Base-by-base conservation (phyloP, 1,140 invertebrate species). In the Pogonus chalceus region DNA sequence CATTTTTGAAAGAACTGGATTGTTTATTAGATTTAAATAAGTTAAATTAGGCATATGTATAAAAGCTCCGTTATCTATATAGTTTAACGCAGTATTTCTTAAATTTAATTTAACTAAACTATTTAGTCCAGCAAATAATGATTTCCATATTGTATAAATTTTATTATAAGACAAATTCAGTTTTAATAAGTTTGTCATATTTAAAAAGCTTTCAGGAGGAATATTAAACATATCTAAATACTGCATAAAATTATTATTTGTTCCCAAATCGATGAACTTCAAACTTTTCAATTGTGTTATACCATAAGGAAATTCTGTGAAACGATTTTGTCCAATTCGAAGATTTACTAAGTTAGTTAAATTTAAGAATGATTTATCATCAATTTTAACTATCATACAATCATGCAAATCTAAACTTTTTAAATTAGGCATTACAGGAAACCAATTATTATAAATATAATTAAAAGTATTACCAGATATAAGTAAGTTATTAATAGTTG, bases 401-500 rank as follows among this genome's bases (percentile, higher is more conserved):
- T 73, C 69, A 43, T 68, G 61, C 14, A 79, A 61, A 62, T 78
- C 74, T 16, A 79, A 49, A 24, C 71, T 52, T 56, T 71, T 66
- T 51, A 79, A 62, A 55, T 75, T 73, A 0, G 64, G 62, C 76
- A 79, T 78, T n/a, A 24, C 53, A 1, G 77, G 76, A 63, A 79
- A 79, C 12, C 64, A 64, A 23, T 73, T 63, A 23, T 70, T 64
- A 12, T 56, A 53, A 20, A 79, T 68, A 20, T 70, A 59, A 63
- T 77, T 74, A 56, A 79, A 77, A 54, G 76, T 74, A 60, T 79
- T 79, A 46, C 69, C 65, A 2, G 72, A 62, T 23, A 79, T 57
- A 50, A 62, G 70, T n/a, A 79, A 60, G 49, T 66, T 62, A 23
- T 67, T 69, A 24, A 79, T 69, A 9, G 71, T 74, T 0, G 73